Conservation (phyloP, 2,888 invertebrate genomes). For the Cryptops parisi region DNA sequence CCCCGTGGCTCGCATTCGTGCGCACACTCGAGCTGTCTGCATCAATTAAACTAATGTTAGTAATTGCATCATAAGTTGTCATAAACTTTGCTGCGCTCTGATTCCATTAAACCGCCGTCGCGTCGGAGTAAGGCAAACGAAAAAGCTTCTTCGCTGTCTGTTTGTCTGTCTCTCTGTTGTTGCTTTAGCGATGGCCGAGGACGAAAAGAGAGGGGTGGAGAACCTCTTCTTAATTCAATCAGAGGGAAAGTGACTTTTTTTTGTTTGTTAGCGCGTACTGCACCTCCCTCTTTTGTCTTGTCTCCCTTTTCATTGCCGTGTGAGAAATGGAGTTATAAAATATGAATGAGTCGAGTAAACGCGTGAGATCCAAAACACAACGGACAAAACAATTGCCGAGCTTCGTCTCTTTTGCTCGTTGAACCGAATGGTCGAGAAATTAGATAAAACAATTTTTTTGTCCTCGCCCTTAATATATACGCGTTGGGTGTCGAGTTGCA, state of each 20-base stretch:
- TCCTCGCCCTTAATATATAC: no score
- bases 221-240: slow-evolving; percentile 1
- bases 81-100: slow-evolving; percentile 14
- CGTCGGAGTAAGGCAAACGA: slow-evolving; percentile 13
- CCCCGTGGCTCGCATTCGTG: slow-evolving; percentile 4
- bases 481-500: no score
- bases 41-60: slow-evolving; percentile 16
- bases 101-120: slow-evolving; percentile 11
- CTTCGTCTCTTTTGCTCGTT: no score
- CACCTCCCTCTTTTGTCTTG: neutral
- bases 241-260: neutral
- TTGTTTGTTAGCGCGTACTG: neutral
- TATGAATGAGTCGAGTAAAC: neutral
- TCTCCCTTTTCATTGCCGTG: neutral
- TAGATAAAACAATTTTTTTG: no score
- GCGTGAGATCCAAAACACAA: neutral
- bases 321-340: slow-evolving; percentile 4
- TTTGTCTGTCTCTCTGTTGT: no score
- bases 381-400: neutral
- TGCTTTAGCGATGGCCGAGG: neutral
- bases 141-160: slow-evolving; percentile 4
- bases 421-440: no score
- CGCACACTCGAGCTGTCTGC: neutral
- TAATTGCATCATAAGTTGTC: slow-evolving; percentile 15
- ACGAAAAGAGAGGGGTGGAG: no score